Evolutionary conservation across 2,113 vertebrate genomes (phyloP).

Genomic region (Campylomormyrus numenius): DNA sequence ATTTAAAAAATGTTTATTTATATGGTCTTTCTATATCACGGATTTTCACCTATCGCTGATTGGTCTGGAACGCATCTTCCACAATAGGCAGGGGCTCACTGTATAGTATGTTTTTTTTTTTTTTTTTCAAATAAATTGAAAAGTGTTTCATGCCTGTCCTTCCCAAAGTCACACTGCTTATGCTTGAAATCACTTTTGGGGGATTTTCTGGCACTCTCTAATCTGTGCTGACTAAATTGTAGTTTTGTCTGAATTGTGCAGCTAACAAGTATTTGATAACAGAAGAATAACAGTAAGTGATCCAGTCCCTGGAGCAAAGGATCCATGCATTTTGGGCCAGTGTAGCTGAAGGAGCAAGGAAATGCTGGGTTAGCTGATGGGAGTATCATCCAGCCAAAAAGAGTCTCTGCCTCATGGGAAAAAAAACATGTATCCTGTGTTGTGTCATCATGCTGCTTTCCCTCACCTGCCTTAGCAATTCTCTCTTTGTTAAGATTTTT

Average conservation of each 20-base stretch:
- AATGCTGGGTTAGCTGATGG: conserved; percentile 33
- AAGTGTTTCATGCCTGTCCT: background rate
- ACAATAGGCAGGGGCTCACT: background rate
- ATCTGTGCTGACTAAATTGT: conserved; percentile 11
- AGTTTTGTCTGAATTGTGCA: conserved; percentile 28
- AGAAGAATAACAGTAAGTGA: conserved; percentile 31
- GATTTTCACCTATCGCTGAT: no score
- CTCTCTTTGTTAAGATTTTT: background rate
- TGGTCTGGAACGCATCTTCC: no score
- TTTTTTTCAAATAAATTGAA: background rate
- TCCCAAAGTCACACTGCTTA: background rate
- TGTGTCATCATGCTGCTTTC: background rate
- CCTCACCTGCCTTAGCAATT: background rate
- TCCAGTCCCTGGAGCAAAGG: conserved; percentile 37
- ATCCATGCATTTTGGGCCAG: conserved; percentile 34
- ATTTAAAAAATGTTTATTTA: no score
- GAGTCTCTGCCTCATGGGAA: conserved; percentile 1
- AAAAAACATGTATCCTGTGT: background rate
- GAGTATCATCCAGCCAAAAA: background rate
- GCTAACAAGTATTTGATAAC: conserved; percentile 43
- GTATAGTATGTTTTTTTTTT: background rate
- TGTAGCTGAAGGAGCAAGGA: conserved; percentile 27
- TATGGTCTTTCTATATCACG: no score
- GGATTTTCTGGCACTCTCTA: background rate
- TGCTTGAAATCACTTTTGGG: background rate